These are phyloP conservation scores for Heliconius charithonia DNA, from an alignment of 2,888 invertebrate genomes.

Conservation along the genomic window DNA sequence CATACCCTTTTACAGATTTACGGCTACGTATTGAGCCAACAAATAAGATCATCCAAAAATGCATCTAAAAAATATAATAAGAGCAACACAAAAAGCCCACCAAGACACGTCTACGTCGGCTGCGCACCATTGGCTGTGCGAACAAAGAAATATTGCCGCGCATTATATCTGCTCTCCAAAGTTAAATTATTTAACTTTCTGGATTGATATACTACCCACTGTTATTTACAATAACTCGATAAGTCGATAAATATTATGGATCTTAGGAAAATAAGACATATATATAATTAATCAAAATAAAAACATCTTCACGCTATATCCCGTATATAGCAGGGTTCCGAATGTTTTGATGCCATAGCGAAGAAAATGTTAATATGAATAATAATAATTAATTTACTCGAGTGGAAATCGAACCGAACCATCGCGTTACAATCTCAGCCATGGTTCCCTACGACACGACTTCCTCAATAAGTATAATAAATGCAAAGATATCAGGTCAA, in stretches of 20 bases:
- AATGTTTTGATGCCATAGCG: too few relatives aligned
- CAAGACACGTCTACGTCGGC: slow-evolving; percentile 75
- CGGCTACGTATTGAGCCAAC: slow-evolving; percentile 79
- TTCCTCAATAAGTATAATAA: not conserved
- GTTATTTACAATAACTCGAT: slow-evolving; percentile 24
- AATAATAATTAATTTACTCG: too few relatives aligned
- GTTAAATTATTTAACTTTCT: slow-evolving; percentile 51
- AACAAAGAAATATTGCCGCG: slow-evolving; percentile 80
- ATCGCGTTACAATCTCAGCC: too few relatives aligned
- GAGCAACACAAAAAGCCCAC: slow-evolving; percentile 76
- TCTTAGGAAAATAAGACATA: not conserved
- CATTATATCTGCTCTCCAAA: slow-evolving; percentile 67
- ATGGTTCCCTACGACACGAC: too few relatives aligned
- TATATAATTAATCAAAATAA: too few relatives aligned
- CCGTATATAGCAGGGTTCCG: too few relatives aligned
- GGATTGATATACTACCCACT: slow-evolving; percentile 34
- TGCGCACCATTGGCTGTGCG: slow-evolving; percentile 76
- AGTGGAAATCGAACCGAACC: too few relatives aligned
- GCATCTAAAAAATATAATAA: slow-evolving; percentile 80
- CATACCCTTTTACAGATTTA: slow-evolving; percentile 75
- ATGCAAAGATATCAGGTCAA: not conserved
- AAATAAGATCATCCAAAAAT: slow-evolving; percentile 80
- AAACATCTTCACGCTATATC: too few relatives aligned
- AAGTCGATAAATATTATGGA: not conserved
- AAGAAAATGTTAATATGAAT: too few relatives aligned